phyloP scores from a whole-genome alignment of 2,888 invertebrate species.

The Ischnus inquisitorius region DNA sequence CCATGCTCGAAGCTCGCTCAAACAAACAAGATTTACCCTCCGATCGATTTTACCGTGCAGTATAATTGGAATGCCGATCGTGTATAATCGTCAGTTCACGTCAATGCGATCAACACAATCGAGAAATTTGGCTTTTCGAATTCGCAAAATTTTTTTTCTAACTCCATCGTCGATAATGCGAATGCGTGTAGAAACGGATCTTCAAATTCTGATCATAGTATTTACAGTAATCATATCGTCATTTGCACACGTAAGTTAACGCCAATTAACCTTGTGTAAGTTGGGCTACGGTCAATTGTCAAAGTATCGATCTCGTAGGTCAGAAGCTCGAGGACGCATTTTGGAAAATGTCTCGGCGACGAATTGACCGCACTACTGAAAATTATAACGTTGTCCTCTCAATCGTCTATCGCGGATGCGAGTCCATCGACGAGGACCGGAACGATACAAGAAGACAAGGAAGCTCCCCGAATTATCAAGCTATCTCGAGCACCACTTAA shows the following conservation, averaged over 20 bases:
- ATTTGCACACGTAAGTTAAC: slow-evolving; percentile 28
- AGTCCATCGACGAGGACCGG: not conserved
- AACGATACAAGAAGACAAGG: not conserved
- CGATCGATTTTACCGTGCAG: not conserved
- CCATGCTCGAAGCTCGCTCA: not conserved
- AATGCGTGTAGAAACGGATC: not conserved
- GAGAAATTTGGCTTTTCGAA: not conserved
- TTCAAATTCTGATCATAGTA: slow-evolving; percentile 3
- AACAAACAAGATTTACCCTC: slow-evolving; percentile 2
- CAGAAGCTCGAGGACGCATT: not conserved
- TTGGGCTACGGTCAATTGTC: no score
- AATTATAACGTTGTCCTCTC: not conserved
- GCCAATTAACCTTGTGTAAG: no score
- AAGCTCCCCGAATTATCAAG: no score
- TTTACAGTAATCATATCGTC: slow-evolving; percentile 5
- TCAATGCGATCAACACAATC: not conserved
- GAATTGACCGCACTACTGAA: not conserved
- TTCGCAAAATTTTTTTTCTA: not conserved
- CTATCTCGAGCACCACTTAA: not conserved
- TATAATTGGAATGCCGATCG: slow-evolving; percentile 32
- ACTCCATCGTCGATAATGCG: slow-evolving; percentile 3
- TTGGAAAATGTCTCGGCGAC: not conserved
- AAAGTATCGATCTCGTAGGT: not conserved
- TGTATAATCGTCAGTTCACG: slow-evolving; percentile 21
- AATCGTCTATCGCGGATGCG: not conserved